Evolutionary conservation across 2,797 vertebrate genomes (phyloP).

Genomic region (Rhyacichthys aspro): DNA sequence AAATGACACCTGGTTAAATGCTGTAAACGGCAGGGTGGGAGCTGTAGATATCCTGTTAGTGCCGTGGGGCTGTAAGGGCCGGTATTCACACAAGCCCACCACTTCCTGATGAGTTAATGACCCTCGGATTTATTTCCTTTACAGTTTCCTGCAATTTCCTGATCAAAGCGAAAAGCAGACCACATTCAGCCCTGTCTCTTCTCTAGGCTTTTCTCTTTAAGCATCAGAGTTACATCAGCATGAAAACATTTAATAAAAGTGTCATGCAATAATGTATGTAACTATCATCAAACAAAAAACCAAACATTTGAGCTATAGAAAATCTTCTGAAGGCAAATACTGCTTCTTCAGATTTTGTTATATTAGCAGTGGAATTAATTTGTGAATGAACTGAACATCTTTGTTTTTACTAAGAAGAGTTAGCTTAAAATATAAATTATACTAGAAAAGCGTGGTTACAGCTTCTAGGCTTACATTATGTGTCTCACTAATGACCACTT

Average conservation of each 20-base stretch:
- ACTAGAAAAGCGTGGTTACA: too few relatives aligned
- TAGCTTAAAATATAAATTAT: too few relatives aligned
- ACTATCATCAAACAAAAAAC: too few relatives aligned
- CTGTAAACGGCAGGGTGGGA: slow-evolving; percentile 7
- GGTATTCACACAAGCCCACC: slow-evolving; percentile 49
- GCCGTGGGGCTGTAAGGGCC: slow-evolving; percentile 18
- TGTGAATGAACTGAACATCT: too few relatives aligned
- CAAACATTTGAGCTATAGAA: too few relatives aligned
- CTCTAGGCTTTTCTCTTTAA: slow-evolving; percentile 24
- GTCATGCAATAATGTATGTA: background rate
- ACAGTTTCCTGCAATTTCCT: slow-evolving; percentile 69
- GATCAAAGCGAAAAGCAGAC: slow-evolving; percentile 68
- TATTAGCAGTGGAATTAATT: too few relatives aligned
- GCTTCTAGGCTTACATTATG: too few relatives aligned
- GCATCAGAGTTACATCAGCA: slow-evolving; percentile 10
- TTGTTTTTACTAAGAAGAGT: too few relatives aligned
- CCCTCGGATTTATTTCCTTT: slow-evolving; percentile 65
- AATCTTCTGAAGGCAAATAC: too few relatives aligned
- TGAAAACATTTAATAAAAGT: slow-evolving; percentile 5
- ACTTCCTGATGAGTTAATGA: slow-evolving; percentile 73
- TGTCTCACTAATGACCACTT: background rate
- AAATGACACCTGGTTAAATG: slow-evolving; percentile 5
- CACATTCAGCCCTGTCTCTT: slow-evolving; percentile 15
- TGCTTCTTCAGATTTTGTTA: too few relatives aligned
- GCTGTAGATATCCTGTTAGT: slow-evolving; percentile 50